A percentile compares a stretch with the other conserved stretches of the same genome.
phyloP scores from a whole-genome alignment of 1,140 invertebrate genomes.

The Lordiphosa clarofinis region DNA sequence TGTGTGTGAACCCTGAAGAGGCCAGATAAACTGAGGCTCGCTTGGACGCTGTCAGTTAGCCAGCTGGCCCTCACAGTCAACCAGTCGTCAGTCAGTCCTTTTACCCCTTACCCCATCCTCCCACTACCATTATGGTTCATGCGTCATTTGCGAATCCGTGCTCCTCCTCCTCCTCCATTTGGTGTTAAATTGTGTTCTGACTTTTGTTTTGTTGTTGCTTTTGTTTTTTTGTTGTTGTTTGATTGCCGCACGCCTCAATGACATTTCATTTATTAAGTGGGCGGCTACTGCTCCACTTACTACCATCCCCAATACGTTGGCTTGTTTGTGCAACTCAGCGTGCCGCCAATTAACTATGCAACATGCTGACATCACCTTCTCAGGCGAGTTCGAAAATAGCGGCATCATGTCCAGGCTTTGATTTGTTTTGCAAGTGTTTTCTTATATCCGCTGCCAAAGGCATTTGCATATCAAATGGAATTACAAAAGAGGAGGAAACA shows the following conservation, averaged over 20 bases:
- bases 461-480: conserved; percentile 75
- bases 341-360: conserved; percentile 69
- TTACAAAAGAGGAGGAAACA: conserved; percentile 37
- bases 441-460: conserved; percentile 71
- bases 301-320: neutral
- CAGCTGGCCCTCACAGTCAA: conserved; percentile 31
- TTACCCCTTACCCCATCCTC: conserved; percentile 14
- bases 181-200: conserved; percentile 64
- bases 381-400: conserved; percentile 27
- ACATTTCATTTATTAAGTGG: conserved; percentile 77
- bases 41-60: conserved; percentile 56
- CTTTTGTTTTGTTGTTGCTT: conserved; percentile 42
- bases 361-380: conserved; percentile 58
- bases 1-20: conserved; percentile 27
- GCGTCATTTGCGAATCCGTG: conserved; percentile 33
- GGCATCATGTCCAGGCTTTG: conserved; percentile 56
- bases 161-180: conserved; percentile 16
- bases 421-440: conserved; percentile 67
- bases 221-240: conserved; percentile 33
- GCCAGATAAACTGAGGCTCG: conserved; percentile 55
- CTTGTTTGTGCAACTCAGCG: conserved; percentile 52
- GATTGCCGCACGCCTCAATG: conserved; percentile 73
- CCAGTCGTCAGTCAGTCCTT: conserved; percentile 20
- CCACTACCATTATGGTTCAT: conserved; percentile 13
- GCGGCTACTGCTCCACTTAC: conserved; percentile 12